Base-by-base conservation (phyloP, 1,140 invertebrate species). In the Solenopsis fugax region DNA sequence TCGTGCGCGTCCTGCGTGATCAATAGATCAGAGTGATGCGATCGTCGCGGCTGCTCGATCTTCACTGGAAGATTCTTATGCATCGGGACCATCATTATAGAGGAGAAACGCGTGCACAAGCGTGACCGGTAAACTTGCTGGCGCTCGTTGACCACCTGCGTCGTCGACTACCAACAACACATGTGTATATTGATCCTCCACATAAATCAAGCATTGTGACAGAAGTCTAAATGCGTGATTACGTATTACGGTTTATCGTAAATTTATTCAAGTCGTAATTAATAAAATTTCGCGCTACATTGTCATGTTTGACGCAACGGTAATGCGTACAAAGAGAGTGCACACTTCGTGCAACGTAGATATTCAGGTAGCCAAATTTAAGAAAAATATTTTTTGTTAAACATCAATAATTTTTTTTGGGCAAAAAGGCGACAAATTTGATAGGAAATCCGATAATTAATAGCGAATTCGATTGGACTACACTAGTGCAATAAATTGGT, bases 41-140 rank as follows among this genome's bases (percentile, higher is more conserved):
- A 73, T 50, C 88, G 54, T 77, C 29, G n/a, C 60, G 67, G 54
- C 21, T 16, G 82, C 65, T 75, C 73, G 21, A 71, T 75, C 60
- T 62, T 10, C 48, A 89, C 88, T 89, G 82, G 18, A 34, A 41
- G 29, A 71, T 64, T 75, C 12, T 56, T 75, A 62, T 48, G 29
- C 34, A 24, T 12, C 21, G 72, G 21, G 16, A 52, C 18, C 18
- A 77, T 16, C 13, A 41, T 88, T 60, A 71, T 71, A 78, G 10
- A 56, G 48, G 21, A 81, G 9, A 3, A 34, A 13, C 41, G 9
- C 12, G 21, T 69, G 21, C 4, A 81, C 41, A 10, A 81, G 78
- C 41, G 73, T 48, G 45, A 72, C 24, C 24, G 13, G 2, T 60
- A 71, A 78, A 50, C 29, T 71, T 5, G 13, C 7, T 21, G 60